Percentiles rank a stretch among this genome's conserved stretches.
These are phyloP conservation scores for Conchocele bisecta DNA, from an alignment of 2,888 invertebrate genomes.

Conservation along the genomic window DNA sequence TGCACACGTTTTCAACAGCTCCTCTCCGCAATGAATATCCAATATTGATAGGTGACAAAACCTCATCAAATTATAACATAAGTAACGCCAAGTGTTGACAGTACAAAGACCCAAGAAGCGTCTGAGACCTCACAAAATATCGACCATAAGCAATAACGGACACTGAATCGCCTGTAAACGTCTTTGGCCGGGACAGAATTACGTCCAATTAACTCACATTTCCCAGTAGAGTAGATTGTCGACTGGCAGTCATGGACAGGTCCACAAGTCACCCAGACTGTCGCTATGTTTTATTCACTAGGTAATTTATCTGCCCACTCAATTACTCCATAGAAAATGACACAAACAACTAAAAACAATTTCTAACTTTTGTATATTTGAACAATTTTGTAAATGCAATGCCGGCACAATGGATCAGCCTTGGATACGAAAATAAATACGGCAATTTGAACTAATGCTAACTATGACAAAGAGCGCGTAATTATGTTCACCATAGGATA, in stretches of 20 bases:
- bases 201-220: constrained; percentile 34
- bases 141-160: constrained; percentile 4
- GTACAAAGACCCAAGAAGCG: background rate
- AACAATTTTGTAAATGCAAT: too few species aligned
- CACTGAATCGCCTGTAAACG: constrained; percentile 5
- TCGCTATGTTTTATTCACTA: constrained; percentile 10
- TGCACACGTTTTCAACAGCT: too few species aligned
- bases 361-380: too few species aligned
- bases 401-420: too few species aligned
- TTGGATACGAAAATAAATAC: too few species aligned
- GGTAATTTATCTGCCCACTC: background rate
- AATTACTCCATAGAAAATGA: too few species aligned
- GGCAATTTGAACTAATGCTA: too few species aligned
- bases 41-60: constrained; percentile 42
- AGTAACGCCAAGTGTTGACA: constrained; percentile 35
- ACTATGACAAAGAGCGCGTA: too few species aligned
- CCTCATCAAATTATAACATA: constrained; percentile 50
- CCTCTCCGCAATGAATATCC: too few species aligned
- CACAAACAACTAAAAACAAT: too few species aligned
- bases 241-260: constrained; percentile 15
- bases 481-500: too few species aligned
- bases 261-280: too few species aligned
- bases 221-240: constrained; percentile 35
- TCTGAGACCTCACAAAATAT: constrained; percentile 3
- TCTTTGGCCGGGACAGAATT: constrained; percentile 25